Evolutionary conservation across 2,888 invertebrate genomes (phyloP).

Genomic region (Phoenoteleia sp.): DNA sequence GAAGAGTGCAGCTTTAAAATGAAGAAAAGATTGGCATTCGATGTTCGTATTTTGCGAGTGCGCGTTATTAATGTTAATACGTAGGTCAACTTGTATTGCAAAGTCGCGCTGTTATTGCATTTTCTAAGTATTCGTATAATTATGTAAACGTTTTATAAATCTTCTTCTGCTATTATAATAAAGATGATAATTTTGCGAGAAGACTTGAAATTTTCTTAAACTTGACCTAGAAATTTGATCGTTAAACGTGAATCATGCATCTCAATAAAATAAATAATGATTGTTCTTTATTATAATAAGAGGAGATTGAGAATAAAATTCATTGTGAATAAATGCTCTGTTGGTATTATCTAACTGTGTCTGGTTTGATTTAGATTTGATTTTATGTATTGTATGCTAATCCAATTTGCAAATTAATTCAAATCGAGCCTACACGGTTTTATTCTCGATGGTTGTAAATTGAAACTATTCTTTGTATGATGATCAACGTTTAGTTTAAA

Average conservation of each 20-base stretch:
- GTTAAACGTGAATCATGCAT: neutral
- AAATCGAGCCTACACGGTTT: no score
- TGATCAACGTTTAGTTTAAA: no score
- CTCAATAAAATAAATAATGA: neutral
- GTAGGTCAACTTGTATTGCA: neutral
- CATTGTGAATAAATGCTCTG: no score
- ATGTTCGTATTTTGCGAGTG: neutral
- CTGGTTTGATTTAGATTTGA: no score
- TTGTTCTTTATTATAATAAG: neutral
- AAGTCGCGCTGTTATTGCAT: neutral
- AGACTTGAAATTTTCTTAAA: slow-evolving; percentile 8
- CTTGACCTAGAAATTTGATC: slow-evolving; percentile 9
- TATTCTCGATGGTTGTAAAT: no score
- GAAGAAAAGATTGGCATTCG: no score
- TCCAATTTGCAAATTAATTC: no score
- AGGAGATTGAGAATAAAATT: no score
- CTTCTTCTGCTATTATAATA: neutral
- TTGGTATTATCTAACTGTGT: no score
- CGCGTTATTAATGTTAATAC: slow-evolving; percentile 6
- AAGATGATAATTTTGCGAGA: neutral
- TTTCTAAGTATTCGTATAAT: neutral
- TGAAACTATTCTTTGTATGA: no score
- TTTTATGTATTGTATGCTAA: no score
- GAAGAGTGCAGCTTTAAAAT: no score
- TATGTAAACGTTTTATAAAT: neutral